Base-by-base conservation (phyloP, 2,888 invertebrate species). In the Uloborus plumipes region DNA sequence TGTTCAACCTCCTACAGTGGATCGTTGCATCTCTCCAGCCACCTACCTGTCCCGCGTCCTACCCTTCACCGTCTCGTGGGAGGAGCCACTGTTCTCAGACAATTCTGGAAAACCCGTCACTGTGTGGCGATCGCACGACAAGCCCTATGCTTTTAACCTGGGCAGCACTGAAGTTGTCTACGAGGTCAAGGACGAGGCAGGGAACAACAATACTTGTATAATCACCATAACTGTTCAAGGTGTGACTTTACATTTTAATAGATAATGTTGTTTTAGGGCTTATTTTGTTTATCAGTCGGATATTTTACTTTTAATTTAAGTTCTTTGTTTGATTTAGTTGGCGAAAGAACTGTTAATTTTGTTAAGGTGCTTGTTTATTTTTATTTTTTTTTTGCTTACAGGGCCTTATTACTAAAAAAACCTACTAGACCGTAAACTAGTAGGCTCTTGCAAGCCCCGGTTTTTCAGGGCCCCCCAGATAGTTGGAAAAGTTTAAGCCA, bases 161-260 rank as follows among this genome's bases (percentile, higher is more conserved):
- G 93, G 93, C 0, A 89, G 88, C 22, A 92, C 92, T 1, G 87
- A 88, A 61, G 90, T 93, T 0, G 90, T 89, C 4, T 93, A 93
- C 86, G 90, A 89, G 6, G 93, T 92, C 0, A 89, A 88, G 16
- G 93, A 93, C 87, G 87, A 88, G 18, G 91, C 90, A 26, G 91
- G 91, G 65, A 93, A 93, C 87, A 89, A 88, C 18, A 92, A 90
- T 66, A 89, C 88, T 16, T 93, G 93, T 86, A 86, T 89, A 22
- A 89, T 93, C 61, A 91, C 91, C 86, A 90, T 93, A 70, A 91
- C 91, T 15, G 90, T 93, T 1, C 90, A 92, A 90, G 91, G 92
- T 92, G 87, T 65, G 22, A 50, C 15, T 13, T 50, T 50, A 53
- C 3, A 2, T 53, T 6, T 53, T 53, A 3, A 3, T 16, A 6